phyloP scores from a whole-genome alignment of 2,113 vertebrate genomes.

The Rana temporaria region DNA sequence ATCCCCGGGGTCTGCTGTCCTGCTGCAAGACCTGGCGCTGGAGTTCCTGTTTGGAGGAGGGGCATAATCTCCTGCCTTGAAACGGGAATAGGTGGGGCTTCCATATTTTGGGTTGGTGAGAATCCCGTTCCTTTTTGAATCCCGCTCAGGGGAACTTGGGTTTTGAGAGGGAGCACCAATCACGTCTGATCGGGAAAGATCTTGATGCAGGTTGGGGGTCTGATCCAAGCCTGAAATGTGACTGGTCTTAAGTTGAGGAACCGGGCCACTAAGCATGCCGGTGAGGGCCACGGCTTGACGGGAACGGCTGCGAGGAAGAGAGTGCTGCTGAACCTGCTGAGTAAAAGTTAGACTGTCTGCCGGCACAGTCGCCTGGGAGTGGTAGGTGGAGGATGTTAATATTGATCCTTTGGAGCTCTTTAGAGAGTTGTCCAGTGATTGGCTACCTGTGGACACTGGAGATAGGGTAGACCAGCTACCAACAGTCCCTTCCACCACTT shows the following conservation, averaged over 20 bases:
- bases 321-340: slow-evolving; percentile 80
- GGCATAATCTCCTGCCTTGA: not conserved
- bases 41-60: not conserved
- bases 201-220: slow-evolving; percentile 55
- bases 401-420: slow-evolving; percentile 71
- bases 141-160: not conserved
- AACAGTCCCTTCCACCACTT: slow-evolving; percentile 27
- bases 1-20: not conserved
- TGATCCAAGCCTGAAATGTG: slow-evolving; percentile 48
- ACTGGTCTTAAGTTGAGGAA: slow-evolving; percentile 31
- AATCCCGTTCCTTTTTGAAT: slow-evolving; percentile 42
- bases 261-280: not conserved
- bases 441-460: slow-evolving; percentile 31
- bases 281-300: slow-evolving; percentile 5
- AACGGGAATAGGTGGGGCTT: not conserved
- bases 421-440: slow-evolving; percentile 69
- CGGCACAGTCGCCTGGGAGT: slow-evolving; percentile 75
- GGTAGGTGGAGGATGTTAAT: slow-evolving; percentile 70
- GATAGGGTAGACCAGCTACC: slow-evolving; percentile 61
- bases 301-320: slow-evolving; percentile 73
- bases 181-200: slow-evolving; percentile 67
- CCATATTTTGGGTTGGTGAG: slow-evolving; percentile 42
- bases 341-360: slow-evolving; percentile 78
- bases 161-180: slow-evolving; percentile 63
- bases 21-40: not conserved